Evolutionary conservation across 2,797 vertebrate species (phyloP).

Genomic region (Numenius phaeopus): DNA sequence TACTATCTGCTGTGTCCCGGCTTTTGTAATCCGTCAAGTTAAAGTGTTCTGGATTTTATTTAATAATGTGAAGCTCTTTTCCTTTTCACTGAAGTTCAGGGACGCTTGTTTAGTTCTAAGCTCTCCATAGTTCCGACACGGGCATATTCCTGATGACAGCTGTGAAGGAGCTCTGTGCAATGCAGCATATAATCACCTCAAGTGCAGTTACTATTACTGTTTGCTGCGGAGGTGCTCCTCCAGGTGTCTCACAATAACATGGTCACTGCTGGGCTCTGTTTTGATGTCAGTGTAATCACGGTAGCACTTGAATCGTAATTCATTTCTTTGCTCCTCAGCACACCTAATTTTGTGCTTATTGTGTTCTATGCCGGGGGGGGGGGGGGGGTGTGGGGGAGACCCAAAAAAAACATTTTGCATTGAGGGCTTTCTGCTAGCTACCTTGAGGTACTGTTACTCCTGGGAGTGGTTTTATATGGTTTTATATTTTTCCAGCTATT

Average conservation of each 20-base stretch:
- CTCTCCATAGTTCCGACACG: background rate
- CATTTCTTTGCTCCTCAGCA: background rate
- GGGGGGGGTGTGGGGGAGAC: background rate
- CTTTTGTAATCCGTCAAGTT: background rate
- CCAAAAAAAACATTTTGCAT: background rate
- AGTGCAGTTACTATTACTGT: background rate
- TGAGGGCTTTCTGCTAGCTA: background rate
- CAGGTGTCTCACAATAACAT: background rate
- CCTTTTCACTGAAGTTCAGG: background rate
- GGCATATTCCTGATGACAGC: background rate
- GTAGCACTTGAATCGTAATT: background rate
- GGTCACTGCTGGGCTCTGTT: background rate
- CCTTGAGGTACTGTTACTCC: background rate
- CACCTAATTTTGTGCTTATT: background rate
- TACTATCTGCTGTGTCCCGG: background rate
- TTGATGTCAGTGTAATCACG: background rate
- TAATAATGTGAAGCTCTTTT: background rate
- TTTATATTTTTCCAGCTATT: background rate
- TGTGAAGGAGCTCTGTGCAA: background rate
- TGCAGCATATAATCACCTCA: background rate
- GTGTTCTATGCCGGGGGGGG: background rate
- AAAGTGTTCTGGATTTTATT: background rate
- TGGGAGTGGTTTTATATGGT: background rate
- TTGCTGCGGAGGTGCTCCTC: background rate
- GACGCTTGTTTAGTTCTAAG: background rate